Percentiles rank a stretch among this genome's conserved stretches.
phyloP scores from a whole-genome alignment of 2,797 vertebrate species.

The Melanotaenia parkinsoni region DNA sequence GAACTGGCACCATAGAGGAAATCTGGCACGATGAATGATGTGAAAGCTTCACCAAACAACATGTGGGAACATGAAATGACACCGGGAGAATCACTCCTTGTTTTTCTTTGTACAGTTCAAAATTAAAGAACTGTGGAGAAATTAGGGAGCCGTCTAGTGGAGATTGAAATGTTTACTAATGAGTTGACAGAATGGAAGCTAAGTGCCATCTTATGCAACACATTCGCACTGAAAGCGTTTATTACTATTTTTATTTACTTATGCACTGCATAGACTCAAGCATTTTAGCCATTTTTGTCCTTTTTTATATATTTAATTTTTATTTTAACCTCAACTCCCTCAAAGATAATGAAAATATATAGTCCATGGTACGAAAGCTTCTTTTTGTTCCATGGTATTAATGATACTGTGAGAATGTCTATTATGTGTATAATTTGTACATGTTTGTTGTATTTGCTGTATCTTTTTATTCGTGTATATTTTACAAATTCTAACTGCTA shows the following conservation, averaged over 20 bases:
- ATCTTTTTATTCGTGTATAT: conserved; percentile 58
- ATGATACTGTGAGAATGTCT: conserved; percentile 78
- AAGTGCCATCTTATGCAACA: conserved; percentile 29
- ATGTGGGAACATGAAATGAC: conserved; percentile 17
- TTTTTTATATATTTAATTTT: conserved; percentile 42
- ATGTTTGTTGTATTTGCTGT: conserved; percentile 59
- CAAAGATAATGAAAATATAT: conserved; percentile 64
- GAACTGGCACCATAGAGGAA: conserved; percentile 14
- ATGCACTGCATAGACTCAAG: conserved; percentile 75
- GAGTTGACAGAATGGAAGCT: conserved; percentile 12
- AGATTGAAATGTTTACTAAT: conserved; percentile 6
- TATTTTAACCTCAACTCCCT: conserved; percentile 76
- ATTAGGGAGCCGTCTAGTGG: conserved; percentile 13
- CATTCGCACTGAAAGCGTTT: conserved; percentile 81
- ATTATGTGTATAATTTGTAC: conserved; percentile 59
- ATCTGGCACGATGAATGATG: conserved; percentile 26
- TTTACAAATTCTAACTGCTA: conserved; percentile 47
- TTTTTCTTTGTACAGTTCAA: conserved; percentile 2
- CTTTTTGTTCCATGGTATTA: conserved; percentile 62
- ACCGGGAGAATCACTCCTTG: conserved; percentile 27
- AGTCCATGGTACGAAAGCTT: conserved; percentile 64
- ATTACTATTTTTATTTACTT: conserved; percentile 68
- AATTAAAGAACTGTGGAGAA: conserved; percentile 16
- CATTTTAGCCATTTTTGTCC: conserved; percentile 41
- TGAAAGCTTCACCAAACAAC: conserved; percentile 6